Evolutionary conservation across 2,797 vertebrate genomes (phyloP).

Genomic region (Oryzias dopingdopingensis): DNA sequence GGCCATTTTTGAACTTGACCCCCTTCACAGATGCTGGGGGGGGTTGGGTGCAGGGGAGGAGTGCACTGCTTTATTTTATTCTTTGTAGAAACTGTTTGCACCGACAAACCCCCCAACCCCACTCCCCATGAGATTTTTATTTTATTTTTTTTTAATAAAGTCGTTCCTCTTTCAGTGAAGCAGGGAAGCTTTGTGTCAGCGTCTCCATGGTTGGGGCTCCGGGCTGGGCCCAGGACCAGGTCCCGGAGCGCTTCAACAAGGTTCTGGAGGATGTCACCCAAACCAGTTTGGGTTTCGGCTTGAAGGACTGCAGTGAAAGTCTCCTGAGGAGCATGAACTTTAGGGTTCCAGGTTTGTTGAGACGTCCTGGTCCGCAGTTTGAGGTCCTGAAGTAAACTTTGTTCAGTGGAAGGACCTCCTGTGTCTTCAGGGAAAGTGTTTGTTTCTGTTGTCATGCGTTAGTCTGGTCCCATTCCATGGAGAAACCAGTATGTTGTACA

Average conservation of each 20-base stretch:
- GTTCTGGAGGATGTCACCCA: too few relatives aligned
- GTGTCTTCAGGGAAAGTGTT: slow-evolving; percentile 79
- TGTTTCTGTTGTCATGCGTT: slow-evolving; percentile 83
- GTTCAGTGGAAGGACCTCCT: slow-evolving; percentile 54
- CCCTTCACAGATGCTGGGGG: slow-evolving; percentile 16
- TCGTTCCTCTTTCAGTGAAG: too few relatives aligned
- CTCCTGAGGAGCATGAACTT: too few relatives aligned
- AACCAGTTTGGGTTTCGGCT: too few relatives aligned
- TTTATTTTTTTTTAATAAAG: slow-evolving; percentile 69
- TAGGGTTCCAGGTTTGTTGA: too few relatives aligned
- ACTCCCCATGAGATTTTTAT: too few relatives aligned
- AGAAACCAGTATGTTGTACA: slow-evolving; percentile 98
- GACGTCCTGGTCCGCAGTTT: too few relatives aligned
- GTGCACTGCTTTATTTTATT: slow-evolving; percentile 72
- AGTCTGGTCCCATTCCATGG: slow-evolving; percentile 82
- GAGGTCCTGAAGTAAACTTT: slow-evolving; percentile 79
- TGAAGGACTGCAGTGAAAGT: too few relatives aligned
- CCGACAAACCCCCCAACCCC: neutral
- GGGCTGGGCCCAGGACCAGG: too few relatives aligned
- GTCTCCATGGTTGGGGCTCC: too few relatives aligned
- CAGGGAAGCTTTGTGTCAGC: too few relatives aligned
- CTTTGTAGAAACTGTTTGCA: slow-evolving; percentile 60
- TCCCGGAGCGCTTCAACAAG: too few relatives aligned
- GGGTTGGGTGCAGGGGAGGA: slow-evolving; percentile 25
- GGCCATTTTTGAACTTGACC: slow-evolving; percentile 70